Evolutionary conservation across 1,140 invertebrate species (phyloP).

Genomic region (Hyles vespertilio): DNA sequence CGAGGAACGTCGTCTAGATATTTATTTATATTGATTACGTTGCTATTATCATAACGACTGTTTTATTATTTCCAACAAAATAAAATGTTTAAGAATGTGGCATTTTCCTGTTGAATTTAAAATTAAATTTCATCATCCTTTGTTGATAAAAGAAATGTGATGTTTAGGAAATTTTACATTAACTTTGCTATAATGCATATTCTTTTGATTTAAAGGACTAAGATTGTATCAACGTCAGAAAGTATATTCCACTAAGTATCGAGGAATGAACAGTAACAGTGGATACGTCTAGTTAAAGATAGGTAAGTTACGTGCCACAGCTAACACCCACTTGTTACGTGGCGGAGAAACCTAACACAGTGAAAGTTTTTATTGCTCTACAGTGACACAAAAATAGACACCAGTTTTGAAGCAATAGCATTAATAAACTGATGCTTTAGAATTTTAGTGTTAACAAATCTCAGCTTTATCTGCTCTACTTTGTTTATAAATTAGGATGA

Average conservation of each 20-base stretch:
- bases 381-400: slow-evolving; percentile 42
- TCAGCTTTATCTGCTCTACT: too few species aligned
- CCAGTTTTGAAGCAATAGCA: slow-evolving; percentile 31
- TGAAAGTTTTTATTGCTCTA: slow-evolving; percentile 59
- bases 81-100: neutral
- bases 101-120: slow-evolving; percentile 16
- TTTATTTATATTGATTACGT: neutral
- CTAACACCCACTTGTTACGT: slow-evolving; percentile 52
- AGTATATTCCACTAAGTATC: too few species aligned
- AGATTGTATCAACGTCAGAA: too few species aligned
- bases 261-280: too few species aligned
- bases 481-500: too few species aligned
- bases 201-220: too few species aligned
- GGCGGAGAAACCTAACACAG: slow-evolving; percentile 58
- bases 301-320: slow-evolving; percentile 20
- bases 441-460: too few species aligned
- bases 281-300: too few species aligned
- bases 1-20: neutral
- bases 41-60: slow-evolving; percentile 2
- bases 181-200: too few species aligned
- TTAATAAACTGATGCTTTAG: neutral
- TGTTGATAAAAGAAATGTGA: neutral
- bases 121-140: neutral
- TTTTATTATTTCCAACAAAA: neutral
- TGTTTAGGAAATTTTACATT: too few species aligned